Conservation (phyloP, 1,140 invertebrate species). For the Platyscapa corneri region DNA sequence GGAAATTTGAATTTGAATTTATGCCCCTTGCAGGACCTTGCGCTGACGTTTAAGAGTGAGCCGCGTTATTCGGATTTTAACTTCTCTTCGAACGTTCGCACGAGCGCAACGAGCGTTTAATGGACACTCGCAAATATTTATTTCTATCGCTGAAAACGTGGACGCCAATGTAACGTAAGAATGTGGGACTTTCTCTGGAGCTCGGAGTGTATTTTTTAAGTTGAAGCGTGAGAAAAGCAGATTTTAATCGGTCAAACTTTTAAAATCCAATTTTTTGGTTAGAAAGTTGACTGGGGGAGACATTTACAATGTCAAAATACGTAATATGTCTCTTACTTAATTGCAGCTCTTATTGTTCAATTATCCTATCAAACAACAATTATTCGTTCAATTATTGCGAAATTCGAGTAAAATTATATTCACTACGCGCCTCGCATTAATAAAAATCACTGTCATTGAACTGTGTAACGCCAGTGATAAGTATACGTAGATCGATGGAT, state of each 20-base stretch:
- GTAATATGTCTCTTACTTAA: too few species aligned
- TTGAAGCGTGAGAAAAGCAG: too few species aligned
- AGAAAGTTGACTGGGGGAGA: too few species aligned
- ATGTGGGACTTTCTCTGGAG: too few species aligned
- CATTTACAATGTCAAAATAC: too few species aligned
- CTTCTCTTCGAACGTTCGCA: neutral
- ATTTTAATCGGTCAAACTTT: too few species aligned
- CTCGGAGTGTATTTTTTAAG: too few species aligned
- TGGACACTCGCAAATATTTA: neutral
- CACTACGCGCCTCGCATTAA: neutral
- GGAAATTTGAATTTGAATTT: neutral
- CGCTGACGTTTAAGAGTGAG: neutral
- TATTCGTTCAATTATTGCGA: too few species aligned
- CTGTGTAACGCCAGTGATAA: neutral
- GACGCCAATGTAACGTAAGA: neutral
- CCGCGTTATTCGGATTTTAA: neutral
- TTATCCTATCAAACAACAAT: too few species aligned
- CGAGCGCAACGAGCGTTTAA: neutral
- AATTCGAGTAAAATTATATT: too few species aligned
- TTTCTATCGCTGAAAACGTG: neutral
- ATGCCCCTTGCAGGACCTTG: neutral
- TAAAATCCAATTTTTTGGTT: too few species aligned
- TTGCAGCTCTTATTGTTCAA: too few species aligned
- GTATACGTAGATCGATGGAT: neutral
- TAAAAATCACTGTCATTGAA: neutral